Conservation (phyloP, 1,140 invertebrate genomes). For the Papilio aristodemus region DNA sequence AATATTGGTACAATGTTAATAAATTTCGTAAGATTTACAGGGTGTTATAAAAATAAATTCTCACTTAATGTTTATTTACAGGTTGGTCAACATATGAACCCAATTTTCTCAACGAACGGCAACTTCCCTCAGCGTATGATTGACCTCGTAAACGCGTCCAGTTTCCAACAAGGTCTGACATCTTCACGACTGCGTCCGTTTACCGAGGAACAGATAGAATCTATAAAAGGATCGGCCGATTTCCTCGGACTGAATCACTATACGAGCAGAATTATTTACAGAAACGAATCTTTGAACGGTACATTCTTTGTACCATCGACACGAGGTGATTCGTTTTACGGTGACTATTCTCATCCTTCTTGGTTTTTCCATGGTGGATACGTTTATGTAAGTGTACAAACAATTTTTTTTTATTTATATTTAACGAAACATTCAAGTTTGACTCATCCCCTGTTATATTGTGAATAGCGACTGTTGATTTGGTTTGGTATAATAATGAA, state of each 20-base stretch:
- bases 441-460: no score
- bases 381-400: slow-evolving; percentile 31
- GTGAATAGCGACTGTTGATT: no score
- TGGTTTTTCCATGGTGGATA: slow-evolving; percentile 29
- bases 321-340: slow-evolving; percentile 20
- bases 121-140: slow-evolving; percentile 80
- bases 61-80: slow-evolving; percentile 50
- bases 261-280: slow-evolving; percentile 37
- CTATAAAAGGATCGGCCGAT: slow-evolving; percentile 35
- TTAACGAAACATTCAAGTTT: no score
- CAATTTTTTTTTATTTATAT: no score
- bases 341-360: slow-evolving; percentile 23
- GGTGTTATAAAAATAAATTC: neutral
- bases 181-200: slow-evolving; percentile 34
- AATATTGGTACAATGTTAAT: neutral
- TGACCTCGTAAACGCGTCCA: slow-evolving; percentile 29
- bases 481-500: no score
- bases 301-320: slow-evolving; percentile 22
- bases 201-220: slow-evolving; percentile 30
- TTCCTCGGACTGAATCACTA: slow-evolving; percentile 39
- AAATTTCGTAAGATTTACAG: neutral
- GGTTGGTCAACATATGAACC: slow-evolving; percentile 82
- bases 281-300: slow-evolving; percentile 36
- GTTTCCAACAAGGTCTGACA: slow-evolving; percentile 28
- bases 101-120: slow-evolving; percentile 82